Base-by-base conservation (phyloP, 2,113 vertebrate genomes). In the Pedionomus torquatus region DNA sequence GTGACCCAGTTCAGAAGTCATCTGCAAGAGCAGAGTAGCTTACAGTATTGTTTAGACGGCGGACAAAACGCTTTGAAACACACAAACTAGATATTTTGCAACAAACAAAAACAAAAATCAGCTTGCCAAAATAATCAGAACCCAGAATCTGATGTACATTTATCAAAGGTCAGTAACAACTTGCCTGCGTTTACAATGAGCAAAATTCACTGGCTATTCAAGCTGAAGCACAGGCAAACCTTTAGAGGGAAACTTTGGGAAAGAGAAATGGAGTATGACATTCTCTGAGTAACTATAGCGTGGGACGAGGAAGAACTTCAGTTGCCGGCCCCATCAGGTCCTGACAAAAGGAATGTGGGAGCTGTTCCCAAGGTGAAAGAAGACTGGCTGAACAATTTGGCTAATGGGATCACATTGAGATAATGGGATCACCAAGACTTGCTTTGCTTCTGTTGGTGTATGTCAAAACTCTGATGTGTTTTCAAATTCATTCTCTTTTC, bases 291-390 rank as follows among this genome's bases (percentile, higher is more conserved):
- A 87, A 95, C 75, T 96, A 76, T 61, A 89, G 94, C 69, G 30
- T 75, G 55, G 46, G 79, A 33, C 79, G 41, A 74, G 76, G 78
- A 97, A 97, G 94, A 97, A 86, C 65, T 93, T 95, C 85, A 97
- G 90, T 69, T 91, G 95, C 87, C 0, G 24, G 84, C 90, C 84
- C 90, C 95, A 92, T 96, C 87, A 96, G 91, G 91, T 81, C 92
- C 88, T 54, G 58, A 97, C 81, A 87, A 93, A 96, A 94, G 94
- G 97, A 98, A 98, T 97, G 96, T 3, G 44, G 96, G 97, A 97
- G 97, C 96, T 95, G 96, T 82, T 97, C 92, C 94, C 95, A 93
- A 92, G 97, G 92, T 97, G 96, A 98, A 95, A 97, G 81, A 92
- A 97, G 79, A 55, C 94, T 95, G 87, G 90, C 96, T 37, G 90